Evolutionary conservation across 1,140 invertebrate genomes (phyloP), one percentile per base, ranked within the genome.

Genomic region (Apocrypta bakeri): DNA sequence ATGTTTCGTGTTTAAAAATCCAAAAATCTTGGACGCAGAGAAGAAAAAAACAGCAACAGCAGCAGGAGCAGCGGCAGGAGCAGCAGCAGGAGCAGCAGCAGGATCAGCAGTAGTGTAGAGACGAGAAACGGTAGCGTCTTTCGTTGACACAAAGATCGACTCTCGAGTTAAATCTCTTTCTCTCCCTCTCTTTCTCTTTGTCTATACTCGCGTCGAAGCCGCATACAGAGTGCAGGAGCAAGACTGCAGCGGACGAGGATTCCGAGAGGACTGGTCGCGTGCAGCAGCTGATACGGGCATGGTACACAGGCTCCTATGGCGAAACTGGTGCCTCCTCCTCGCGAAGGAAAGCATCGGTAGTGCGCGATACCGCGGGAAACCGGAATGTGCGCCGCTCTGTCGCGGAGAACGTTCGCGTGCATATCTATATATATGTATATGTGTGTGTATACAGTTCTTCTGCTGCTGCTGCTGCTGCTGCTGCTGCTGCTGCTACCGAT

Each of bases 1-100:
- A 85, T 86, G 75, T 11, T 83, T 68, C 29, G 29, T 21, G 6
- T 63, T 76, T n/a, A n/a, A n/a, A n/a, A n/a, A 25, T 42, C 48
- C 48, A 56, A n/a, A n/a, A n/a, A 21, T 56, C 6, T 66, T 0
- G 63, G 63, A 2, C 25, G 12, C 25, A 8, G 64, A 29, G 29
- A 27, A 27, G 40, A 24, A 12, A n/a, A n/a, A 25, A 73, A 37
- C 68, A 33, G 71, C 8, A 73, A n/a, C 11, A 31, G 27, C 17
- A 71, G 31, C 27, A 14, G 31, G 29, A 33, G 27, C 17, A 31
- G 68, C 68, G 8, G 68, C 68, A 17, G 7, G 17, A 56, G n/a
- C 48, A 56, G 17, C 48, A 73, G 21, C 68, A 33, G 71, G 2
- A 73, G 37, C 11, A 31, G 27, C 17, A 71, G 31, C 27, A 14